Evolutionary conservation across 2,797 vertebrate species (phyloP), one percentile per base, ranked within the genome.

Genomic region (Nannoperca obscura): DNA sequence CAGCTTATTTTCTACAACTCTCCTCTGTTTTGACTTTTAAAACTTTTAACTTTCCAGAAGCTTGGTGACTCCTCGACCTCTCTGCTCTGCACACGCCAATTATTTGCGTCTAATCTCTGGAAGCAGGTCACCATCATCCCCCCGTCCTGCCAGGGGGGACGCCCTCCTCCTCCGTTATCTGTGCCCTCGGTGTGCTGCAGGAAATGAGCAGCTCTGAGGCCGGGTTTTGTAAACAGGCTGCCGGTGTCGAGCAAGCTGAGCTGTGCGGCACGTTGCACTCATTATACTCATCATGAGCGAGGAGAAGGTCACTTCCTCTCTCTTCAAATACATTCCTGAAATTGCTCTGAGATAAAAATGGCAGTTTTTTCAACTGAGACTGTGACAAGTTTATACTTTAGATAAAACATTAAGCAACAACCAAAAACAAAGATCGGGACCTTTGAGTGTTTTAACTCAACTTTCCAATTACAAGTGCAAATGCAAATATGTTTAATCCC

Each of bases 281-380:
- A 85, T 91, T 86, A 89, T 32, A 22, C 19, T 57, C 53, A 55
- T 71, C 53, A n/a, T 20, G 57, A 34, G 50, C n/a, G 30, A 57
- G 74, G 74, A 74, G 76, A 71, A 57, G 40, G 64, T 77, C 83
- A 70, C 76, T 77, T 86, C 81, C 85, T 64, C 11, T 36, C 8
- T 10, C 82, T 86, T 86, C 64, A 78, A 75, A 78, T 68, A n/a
- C 87, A 71, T 88, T 89, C 85, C 80, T 88, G 11, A 44, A 55
- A 61, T 50, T 32, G 14, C 70, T 78, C 46, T 24, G 54, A 73
- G 73, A 87, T 71, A 22, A 74, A 65, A 27, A 34, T 7, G 1
- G 9, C 11, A 20, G 24, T 5, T 22, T 58, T 40, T 67, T 0
- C 1, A 7, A 32, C 10, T 14, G 22, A 19, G 27, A 5, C 4